Percentiles rank a stretch among this genome's conserved stretches.
Evolutionary conservation across 2,888 invertebrate species (phyloP).

Genomic region (Adelphocoris suturalis): DNA sequence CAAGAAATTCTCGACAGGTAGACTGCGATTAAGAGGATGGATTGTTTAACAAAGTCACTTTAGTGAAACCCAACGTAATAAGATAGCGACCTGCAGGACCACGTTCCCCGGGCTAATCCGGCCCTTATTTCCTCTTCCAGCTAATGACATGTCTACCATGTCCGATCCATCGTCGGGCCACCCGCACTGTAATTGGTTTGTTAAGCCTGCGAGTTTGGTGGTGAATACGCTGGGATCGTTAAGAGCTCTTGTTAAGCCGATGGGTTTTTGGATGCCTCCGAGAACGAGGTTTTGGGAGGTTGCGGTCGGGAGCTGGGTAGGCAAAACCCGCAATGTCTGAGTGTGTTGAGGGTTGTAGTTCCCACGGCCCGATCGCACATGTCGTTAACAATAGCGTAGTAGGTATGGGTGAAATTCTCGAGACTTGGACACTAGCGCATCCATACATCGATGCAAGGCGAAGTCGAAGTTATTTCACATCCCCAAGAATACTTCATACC

Average conservation of each 20-base stretch:
- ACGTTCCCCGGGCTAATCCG: not conserved
- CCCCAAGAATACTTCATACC: too few species aligned
- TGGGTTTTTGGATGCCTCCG: too few species aligned
- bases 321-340: not conserved
- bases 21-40: too few species aligned
- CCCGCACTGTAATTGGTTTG: not conserved
- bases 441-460: too few species aligned
- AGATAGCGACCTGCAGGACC: not conserved
- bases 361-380: too few species aligned
- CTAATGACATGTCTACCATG: not conserved
- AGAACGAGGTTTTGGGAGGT: not conserved
- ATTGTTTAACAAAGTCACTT: too few species aligned
- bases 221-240: not conserved
- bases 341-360: not conserved
- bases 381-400: too few species aligned
- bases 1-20: too few species aligned
- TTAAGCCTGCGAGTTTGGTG: not conserved
- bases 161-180: constrained; percentile 6
- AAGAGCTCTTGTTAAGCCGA: not conserved
- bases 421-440: too few species aligned
- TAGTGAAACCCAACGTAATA: too few species aligned
- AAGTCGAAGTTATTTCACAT: too few species aligned
- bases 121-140: not conserved
- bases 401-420: too few species aligned
- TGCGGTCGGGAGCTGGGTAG: not conserved